A percentile compares a stretch with the other conserved stretches of the same genome.
phyloP scores from a whole-genome alignment of 2,888 invertebrate species.

The Cyclophora albipunctata region DNA sequence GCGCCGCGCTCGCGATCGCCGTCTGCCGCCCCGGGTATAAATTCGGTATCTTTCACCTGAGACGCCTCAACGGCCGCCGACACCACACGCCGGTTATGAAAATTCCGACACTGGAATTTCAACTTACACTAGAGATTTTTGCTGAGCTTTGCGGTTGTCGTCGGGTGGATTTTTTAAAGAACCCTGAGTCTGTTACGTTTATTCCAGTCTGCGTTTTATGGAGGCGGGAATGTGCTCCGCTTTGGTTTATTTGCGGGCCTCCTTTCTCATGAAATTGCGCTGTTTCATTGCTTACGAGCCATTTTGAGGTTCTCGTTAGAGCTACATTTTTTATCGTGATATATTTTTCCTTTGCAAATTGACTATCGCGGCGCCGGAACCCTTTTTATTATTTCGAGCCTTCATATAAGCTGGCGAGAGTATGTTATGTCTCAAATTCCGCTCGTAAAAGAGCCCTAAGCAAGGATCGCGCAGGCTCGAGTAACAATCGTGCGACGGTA shows the following conservation, averaged over 20 bases:
- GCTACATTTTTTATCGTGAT: conserved; percentile 60
- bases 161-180: conserved; percentile 64
- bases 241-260: conserved; percentile 69
- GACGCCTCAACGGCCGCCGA: conserved; percentile 47
- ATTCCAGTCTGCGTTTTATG: conserved; percentile 69
- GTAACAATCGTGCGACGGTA: conserved; percentile 15
- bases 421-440: conserved; percentile 15
- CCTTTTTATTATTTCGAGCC: conserved; percentile 35
- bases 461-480: conserved; percentile 4
- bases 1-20: conserved; percentile 33
- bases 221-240: conserved; percentile 67
- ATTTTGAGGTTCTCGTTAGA: conserved; percentile 65
- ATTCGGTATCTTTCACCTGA: conserved; percentile 58
- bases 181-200: conserved; percentile 62
- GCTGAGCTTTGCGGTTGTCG: conserved; percentile 68
- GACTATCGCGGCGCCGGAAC: conserved; percentile 33
- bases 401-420: conserved; percentile 17
- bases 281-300: conserved; percentile 70
- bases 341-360: conserved; percentile 54
- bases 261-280: conserved; percentile 70
- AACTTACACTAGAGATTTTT: conserved; percentile 67
- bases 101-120: conserved; percentile 67
- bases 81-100: conserved; percentile 64
- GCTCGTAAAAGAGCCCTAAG: conserved; percentile 12
- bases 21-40: conserved; percentile 48